Percentiles rank a stretch among this genome's conserved stretches.
phyloP scores from a whole-genome alignment of 2,113 vertebrate species.

The Tachuris rubrigastra region DNA sequence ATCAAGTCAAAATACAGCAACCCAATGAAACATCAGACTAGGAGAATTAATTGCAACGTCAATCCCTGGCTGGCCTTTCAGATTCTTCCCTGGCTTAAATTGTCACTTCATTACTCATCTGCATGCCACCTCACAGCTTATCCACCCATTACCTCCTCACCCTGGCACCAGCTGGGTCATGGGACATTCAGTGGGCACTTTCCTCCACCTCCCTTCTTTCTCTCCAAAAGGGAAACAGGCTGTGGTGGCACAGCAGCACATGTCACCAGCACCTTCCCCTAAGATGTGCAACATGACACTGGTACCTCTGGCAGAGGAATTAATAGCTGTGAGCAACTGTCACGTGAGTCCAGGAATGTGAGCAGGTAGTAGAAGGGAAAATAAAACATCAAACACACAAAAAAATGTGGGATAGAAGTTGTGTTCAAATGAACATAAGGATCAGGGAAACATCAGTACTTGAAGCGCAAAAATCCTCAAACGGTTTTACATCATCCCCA shows the following conservation, averaged over 20 bases:
- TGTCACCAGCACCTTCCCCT: neutral
- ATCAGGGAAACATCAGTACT: neutral
- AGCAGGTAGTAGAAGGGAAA: neutral
- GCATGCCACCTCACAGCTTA: neutral
- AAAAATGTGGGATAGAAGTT: neutral
- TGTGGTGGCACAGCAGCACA: neutral
- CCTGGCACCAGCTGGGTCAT: neutral
- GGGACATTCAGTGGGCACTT: neutral
- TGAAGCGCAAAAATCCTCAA: neutral
- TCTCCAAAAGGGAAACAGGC: neutral
- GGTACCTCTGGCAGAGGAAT: neutral
- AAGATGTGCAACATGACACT: neutral
- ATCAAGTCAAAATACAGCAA: conserved; percentile 6
- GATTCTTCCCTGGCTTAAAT: neutral
- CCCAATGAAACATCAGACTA: neutral
- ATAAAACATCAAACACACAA: rapidly evolving
- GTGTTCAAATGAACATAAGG: neutral
- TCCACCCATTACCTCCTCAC: neutral
- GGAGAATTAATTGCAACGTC: neutral
- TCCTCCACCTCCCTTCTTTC: neutral
- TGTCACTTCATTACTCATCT: conserved; percentile 1
- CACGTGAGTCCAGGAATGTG: neutral
- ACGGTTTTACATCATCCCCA: neutral
- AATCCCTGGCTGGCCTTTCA: neutral
- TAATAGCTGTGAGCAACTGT: neutral